Percentiles rank a stretch among this genome's conserved stretches.
These are phyloP conservation scores for Echinarachnius parma DNA, from an alignment of 53 echinoderm and acorn worm genomes.

Conservation along the genomic window DNA sequence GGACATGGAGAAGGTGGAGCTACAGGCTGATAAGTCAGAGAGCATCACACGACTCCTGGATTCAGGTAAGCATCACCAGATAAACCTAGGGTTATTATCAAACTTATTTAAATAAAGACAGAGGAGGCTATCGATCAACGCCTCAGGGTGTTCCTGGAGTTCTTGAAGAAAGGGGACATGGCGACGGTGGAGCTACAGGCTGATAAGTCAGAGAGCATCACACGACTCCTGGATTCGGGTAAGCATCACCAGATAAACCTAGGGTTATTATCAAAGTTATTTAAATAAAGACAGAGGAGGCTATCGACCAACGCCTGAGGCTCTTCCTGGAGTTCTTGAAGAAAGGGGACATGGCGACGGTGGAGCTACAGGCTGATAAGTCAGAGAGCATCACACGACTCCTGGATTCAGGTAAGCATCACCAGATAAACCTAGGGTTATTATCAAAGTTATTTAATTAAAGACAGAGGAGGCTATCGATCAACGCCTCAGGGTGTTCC, in stretches of 20 bases:
- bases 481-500: constrained; percentile 68
- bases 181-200: constrained; percentile 54
- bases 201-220: constrained; percentile 60
- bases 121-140: constrained; percentile 59
- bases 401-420: constrained; percentile 85
- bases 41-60: constrained; percentile 73
- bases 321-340: constrained; percentile 72
- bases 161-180: constrained; percentile 49
- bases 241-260: no score
- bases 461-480: constrained; percentile 53
- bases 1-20: constrained; percentile 47
- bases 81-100: neutral
- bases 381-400: constrained; percentile 64
- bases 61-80: no score
- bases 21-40: constrained; percentile 60
- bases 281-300: constrained; percentile 53
- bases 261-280: no score
- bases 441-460: no score
- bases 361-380: constrained; percentile 52
- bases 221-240: constrained; percentile 82
- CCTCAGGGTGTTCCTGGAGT: constrained; percentile 73
- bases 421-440: no score
- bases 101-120: constrained; percentile 14
- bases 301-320: constrained; percentile 56
- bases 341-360: constrained; percentile 52